A percentile compares a stretch with the other conserved stretches of the same genome.
phyloP scores from a whole-genome alignment of 92 coral and sea anemone species.

The Isaurus tuberculatus region DNA sequence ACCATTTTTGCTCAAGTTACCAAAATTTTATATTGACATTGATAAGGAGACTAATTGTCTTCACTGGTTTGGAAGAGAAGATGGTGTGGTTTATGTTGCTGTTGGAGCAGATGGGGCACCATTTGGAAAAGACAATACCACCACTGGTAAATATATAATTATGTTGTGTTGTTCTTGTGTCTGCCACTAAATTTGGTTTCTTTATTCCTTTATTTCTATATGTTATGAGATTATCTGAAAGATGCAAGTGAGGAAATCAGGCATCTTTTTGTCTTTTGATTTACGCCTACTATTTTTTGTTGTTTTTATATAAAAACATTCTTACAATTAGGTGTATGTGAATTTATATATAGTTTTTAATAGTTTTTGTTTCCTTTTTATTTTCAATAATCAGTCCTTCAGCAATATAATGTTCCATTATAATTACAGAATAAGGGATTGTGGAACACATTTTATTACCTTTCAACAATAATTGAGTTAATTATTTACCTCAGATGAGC shows the following conservation, averaged over 20 bases:
- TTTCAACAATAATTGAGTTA: neutral
- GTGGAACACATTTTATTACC: neutral
- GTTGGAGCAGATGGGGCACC: conserved; percentile 3
- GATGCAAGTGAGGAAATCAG: neutral
- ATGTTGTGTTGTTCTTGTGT: neutral
- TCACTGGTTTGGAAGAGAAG: conserved; percentile 8
- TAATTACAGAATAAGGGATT: neutral
- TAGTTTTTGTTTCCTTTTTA: neutral
- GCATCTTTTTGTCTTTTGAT: neutral
- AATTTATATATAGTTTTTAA: no score
- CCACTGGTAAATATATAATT: neutral
- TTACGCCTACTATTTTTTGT: neutral
- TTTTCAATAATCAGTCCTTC: neutral
- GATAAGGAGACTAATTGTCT: neutral
- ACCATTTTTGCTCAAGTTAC: conserved; percentile 54
- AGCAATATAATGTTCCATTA: neutral
- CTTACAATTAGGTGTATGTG: neutral
- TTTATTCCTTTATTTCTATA: neutral
- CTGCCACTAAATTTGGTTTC: neutral
- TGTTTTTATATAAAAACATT: no score
- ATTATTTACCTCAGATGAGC: no score
- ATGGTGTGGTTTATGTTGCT: neutral
- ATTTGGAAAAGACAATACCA: neutral
- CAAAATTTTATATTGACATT: conserved; percentile 29
- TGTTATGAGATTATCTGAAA: neutral